Base-by-base conservation (phyloP, 2,797 vertebrate genomes). In the Megaceryle alcyon region DNA sequence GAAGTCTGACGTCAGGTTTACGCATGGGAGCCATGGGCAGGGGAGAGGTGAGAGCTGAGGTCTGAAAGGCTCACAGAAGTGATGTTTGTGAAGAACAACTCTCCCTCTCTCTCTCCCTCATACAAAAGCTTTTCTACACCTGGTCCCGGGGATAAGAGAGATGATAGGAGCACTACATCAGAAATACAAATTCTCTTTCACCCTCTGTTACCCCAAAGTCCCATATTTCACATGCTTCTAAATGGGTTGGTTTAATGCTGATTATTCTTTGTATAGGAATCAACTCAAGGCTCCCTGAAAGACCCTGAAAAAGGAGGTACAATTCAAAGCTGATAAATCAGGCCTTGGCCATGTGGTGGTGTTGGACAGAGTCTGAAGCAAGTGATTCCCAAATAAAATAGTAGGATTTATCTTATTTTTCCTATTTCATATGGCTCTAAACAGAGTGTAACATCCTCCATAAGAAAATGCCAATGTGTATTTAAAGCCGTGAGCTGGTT, bases 1-100 rank as follows among this genome's bases (percentile, higher is more conserved):
- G 87, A 22, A 9, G 72, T 10, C 94, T 96, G 96, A 96, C 28
- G 48, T 94, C 94, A 87, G 82, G 57, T 64, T 94, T 93, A 33
- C 41, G n/a, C 82, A 88, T 6, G 2, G 90, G 31, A 88, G 78
- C 81, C 2, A 6, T 0, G 1, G 81, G 68, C 41, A 23, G 82
- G 79, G 73, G 25, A 90, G 91, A 86, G 78, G 56, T 64, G 77
- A 43, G 88, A 48, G 43, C 85, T 60, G 73, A 53, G 56, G 48
- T 10, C 65, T 86, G 72, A 70, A 85, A 73, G 39, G 72, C 48
- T 86, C 76, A 35, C 46, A 70, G 39, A 39, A 14, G 63, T 0
- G 77, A 46, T 41, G 39, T 29, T 43, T 88, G 78, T 35, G 64
- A 48, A 64, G 63, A 66, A 73, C 51, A 37, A 54, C 41, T 83